Evolutionary conservation across 2,888 invertebrate genomes (phyloP).

Genomic region (Euclidia mi): DNA sequence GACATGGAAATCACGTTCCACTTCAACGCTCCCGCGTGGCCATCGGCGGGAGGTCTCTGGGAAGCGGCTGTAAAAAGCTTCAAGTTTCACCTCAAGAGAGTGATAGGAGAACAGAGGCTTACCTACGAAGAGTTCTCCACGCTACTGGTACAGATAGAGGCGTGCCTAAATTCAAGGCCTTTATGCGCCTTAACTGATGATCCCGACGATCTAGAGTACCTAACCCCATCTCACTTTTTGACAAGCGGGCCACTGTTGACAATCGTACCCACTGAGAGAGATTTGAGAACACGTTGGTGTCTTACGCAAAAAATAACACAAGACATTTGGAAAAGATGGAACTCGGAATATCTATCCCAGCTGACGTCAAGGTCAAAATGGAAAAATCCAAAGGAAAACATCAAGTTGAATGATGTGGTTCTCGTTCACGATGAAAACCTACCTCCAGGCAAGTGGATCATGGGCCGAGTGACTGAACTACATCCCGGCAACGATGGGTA

Average conservation of each 20-base stretch:
- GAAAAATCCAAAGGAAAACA: slow-evolving; percentile 29
- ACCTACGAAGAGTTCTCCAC: slow-evolving; percentile 49
- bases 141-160: slow-evolving; percentile 48
- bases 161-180: slow-evolving; percentile 45
- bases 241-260: slow-evolving; percentile 35
- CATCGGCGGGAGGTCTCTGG: slow-evolving; percentile 6
- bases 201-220: slow-evolving; percentile 41
- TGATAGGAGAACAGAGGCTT: slow-evolving; percentile 45
- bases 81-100: slow-evolving; percentile 36
- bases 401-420: slow-evolving; percentile 43
- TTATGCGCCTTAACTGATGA: no score
- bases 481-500: slow-evolving; percentile 8
- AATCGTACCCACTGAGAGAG: slow-evolving; percentile 32
- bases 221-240: slow-evolving; percentile 51
- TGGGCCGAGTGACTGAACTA: slow-evolving; percentile 14
- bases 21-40: slow-evolving; percentile 8
- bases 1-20: slow-evolving; percentile 7
- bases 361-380: slow-evolving; percentile 44
- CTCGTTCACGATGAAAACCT: slow-evolving; percentile 45
- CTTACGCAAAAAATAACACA: slow-evolving; percentile 43
- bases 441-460: slow-evolving; percentile 28
- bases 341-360: slow-evolving; percentile 40
- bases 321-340: slow-evolving; percentile 48
- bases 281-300: slow-evolving; percentile 47
- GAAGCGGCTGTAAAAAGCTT: slow-evolving; percentile 10